Evolutionary conservation across 2,797 vertebrate species (phyloP), one percentile per base, ranked within the genome.

Genomic region (Microctenopoma steveboyesi): DNA sequence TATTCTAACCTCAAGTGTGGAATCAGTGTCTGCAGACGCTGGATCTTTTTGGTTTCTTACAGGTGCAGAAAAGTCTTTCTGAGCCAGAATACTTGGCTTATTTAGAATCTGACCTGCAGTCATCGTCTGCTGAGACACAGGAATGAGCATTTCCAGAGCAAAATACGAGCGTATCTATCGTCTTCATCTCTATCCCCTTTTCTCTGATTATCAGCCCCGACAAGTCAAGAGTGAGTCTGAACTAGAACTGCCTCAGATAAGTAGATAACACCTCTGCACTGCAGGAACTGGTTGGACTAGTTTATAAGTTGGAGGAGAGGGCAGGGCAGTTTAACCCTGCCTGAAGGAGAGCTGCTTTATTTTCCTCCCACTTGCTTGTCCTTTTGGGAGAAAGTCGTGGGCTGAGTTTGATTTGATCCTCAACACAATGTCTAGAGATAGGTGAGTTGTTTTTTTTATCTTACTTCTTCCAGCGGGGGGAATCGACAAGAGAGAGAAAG

Each of bases 241-340:
- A 86, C 84, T 86, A 55, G 81, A 89, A 69, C 76, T 58, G 81
- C 50, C 76, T 85, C 79, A 88, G 89, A 92, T 92, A 77, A 72
- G 79, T 58, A 88, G 91, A 92, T 91, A 92, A 88, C 84, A 79
- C 79, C 80, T 82, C 81, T 47, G 81, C 78, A 74, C 69, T 46
- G 27, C 81, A 84, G 81, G 79, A 94, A 95, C 94, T 90, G 93
- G 94, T 95, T 89, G 87, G 89, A 93, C 93, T 84, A 81, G 94
- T 95, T 93, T 84, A 76, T 71, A 86, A 87, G 83, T 85, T 79
- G 83, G 85, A 89, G 87, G 83, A 90, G 84, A 91, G 89, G 92
- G 92, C 88, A 92, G 89, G 88, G 88, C 83, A 85, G 84, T 91
- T 89, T 85, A 89, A 89, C 88, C 88, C 79, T 85, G 87, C 85